Percentiles rank a stretch among this genome's conserved stretches.
phyloP scores from a whole-genome alignment of 2,113 vertebrate species.

The Chiloscyllium plagiosum region DNA sequence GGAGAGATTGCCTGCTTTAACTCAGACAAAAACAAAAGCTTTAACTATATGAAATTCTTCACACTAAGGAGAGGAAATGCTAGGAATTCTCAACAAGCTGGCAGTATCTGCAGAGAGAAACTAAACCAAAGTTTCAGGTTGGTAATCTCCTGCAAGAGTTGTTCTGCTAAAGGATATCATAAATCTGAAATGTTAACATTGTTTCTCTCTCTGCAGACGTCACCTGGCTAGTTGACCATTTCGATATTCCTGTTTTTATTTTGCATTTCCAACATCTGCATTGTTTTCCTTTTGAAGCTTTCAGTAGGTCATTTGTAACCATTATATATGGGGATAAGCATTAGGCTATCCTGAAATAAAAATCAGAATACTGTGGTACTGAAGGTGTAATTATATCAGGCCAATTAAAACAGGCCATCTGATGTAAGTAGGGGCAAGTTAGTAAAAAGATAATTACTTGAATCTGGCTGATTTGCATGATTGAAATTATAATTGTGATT shows the following conservation, averaged over 20 bases:
- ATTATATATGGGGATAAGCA: neutral
- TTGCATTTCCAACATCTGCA: too few relatives aligned
- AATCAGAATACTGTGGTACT: neutral
- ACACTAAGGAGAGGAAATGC: neutral
- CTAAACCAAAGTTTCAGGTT: neutral
- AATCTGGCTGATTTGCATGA: neutral
- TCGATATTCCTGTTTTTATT: too few relatives aligned
- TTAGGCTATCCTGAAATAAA: neutral
- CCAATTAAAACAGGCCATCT: neutral
- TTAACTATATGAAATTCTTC: neutral
- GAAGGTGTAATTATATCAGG: neutral
- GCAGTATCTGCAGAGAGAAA: neutral
- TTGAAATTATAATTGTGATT: neutral
- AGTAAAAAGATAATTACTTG: neutral
- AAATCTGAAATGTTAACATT: too few relatives aligned
- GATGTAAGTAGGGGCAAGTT: neutral
- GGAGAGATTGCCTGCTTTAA: neutral
- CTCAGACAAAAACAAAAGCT: neutral
- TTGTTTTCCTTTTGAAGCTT: neutral
- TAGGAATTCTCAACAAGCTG: neutral
- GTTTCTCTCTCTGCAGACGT: too few relatives aligned
- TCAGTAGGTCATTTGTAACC: neutral
- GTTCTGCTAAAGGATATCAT: too few relatives aligned
- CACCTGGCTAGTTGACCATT: too few relatives aligned
- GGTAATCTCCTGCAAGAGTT: too few relatives aligned